phyloP scores from a whole-genome alignment of 2,888 invertebrate species.

The Melanchra persicariae region DNA sequence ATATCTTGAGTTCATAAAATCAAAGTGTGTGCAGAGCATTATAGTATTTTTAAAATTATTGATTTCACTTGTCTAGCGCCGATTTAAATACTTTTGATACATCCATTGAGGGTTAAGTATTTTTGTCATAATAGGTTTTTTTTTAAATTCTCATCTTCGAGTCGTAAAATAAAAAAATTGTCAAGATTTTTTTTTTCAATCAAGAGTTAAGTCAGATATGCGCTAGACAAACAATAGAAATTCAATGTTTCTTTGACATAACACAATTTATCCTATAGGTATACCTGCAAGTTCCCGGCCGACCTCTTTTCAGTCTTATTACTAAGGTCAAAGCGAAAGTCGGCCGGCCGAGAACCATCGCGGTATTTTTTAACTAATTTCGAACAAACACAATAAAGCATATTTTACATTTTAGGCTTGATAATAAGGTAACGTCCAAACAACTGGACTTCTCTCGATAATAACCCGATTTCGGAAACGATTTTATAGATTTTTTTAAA shows the following conservation, averaged over 20 bases:
- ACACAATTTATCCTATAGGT: constrained; percentile 9
- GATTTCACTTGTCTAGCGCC: constrained; percentile 12
- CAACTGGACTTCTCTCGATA: constrained; percentile 8
- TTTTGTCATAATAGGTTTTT: too few relatives aligned
- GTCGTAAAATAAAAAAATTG: too few relatives aligned
- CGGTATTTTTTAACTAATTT: constrained; percentile 7
- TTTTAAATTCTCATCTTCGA: too few relatives aligned
- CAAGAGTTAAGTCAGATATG: constrained; percentile 8
- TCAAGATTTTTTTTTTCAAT: background rate
- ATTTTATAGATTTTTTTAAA: too few relatives aligned
- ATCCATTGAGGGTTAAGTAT: background rate
- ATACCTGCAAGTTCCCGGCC: background rate
- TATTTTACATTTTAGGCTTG: constrained; percentile 16
- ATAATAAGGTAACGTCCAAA: background rate
- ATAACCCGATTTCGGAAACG: constrained; percentile 24
- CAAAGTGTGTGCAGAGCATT: constrained; percentile 22
- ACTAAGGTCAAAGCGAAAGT: background rate
- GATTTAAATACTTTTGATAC: constrained; percentile 18
- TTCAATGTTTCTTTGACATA: constrained; percentile 11
- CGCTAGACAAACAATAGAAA: background rate
- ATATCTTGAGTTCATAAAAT: constrained; percentile 27
- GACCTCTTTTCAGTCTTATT: background rate
- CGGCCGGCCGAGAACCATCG: background rate
- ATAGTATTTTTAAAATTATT: constrained; percentile 30
- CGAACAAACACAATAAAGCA: constrained; percentile 1